Base-by-base conservation (phyloP, 2,888 invertebrate species). In the Phyto melanocephala region DNA sequence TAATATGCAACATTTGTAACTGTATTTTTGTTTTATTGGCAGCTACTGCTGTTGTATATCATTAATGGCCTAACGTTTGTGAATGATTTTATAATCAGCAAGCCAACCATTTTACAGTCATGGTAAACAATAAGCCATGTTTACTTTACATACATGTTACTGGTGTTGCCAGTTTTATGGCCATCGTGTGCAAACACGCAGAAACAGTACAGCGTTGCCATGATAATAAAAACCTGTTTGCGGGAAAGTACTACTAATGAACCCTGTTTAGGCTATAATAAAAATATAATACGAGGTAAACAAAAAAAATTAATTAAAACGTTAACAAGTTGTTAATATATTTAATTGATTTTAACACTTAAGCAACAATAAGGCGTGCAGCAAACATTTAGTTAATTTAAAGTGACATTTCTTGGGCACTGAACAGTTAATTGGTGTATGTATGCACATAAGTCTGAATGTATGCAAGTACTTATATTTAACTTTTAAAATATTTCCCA, bases 301-400 rank as follows among this genome's bases (percentile, higher is more conserved):
- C 24, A 17, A 28, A 54, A 24, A 42, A 56, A 68, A 68, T 11
- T 15, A 45, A 13, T 45, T 15, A 45, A 24, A 68, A 40, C 42
- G 60, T 77, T 40, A 77, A 77, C 56, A 72, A 77, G 62, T 77
- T 72, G 17, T 65, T 76, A 70, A 70, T 63, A 50, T 40, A 62
- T 72, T 77, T 77, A 81, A 81, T 72, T 81, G 47, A 42, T 68
- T 52, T 67, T 37, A 71, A 63, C 76, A 81, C 71, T 56, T 68
- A 10, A 62, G 63, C n/a, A 47, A 42, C 17, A 10, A 1, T 42
- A 28, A 42, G 56, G 52, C 15, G 63, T 56, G 45, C 63, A 45
- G 22, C 15, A 33, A 35, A 13, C 35, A 20, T 24, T 7, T 42
- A 63, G 63, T 63, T 56, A 74, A 78, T 77, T 67, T 58, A 56